A percentile compares a stretch with the other conserved stretches of the same genome.
Evolutionary conservation across 2,113 vertebrate genomes (phyloP).

Genomic region (Sisor rabdophorus): DNA sequence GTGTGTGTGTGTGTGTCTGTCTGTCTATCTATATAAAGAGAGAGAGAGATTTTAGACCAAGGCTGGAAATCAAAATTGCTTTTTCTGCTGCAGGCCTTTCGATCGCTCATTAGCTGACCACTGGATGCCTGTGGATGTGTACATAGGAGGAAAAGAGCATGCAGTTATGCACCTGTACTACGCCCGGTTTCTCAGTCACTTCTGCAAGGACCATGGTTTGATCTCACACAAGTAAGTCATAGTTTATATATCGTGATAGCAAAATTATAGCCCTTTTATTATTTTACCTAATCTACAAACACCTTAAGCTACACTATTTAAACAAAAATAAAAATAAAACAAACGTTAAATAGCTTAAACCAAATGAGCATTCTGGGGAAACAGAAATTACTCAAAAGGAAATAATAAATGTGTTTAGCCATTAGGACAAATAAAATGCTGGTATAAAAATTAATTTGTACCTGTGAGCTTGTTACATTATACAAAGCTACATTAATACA

Average conservation of each 20-base stretch:
- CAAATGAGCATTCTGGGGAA: too few relatives aligned
- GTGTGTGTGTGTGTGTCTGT: too few relatives aligned
- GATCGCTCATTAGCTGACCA: slow-evolving; percentile 71
- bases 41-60: too few relatives aligned
- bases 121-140: slow-evolving; percentile 96
- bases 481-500: background rate
- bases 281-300: background rate
- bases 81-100: slow-evolving; percentile 75
- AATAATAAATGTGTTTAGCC: too few relatives aligned
- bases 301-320: background rate
- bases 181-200: slow-evolving; percentile 89
- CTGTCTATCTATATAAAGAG: too few relatives aligned
- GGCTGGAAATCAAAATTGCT: too few relatives aligned
- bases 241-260: background rate
- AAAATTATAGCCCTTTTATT: background rate
- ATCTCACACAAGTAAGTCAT: slow-evolving; percentile 77
- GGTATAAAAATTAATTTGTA: background rate
- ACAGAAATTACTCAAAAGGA: background rate
- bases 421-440: slow-evolving; percentile 1
- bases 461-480: background rate
- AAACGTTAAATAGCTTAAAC: background rate
- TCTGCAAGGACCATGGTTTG: slow-evolving; percentile 83
- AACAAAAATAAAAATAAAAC: background rate
- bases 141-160: slow-evolving; percentile 93
- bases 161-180: slow-evolving; percentile 98